Base-by-base conservation (phyloP, 2,888 invertebrate species). In the Zaprionus lineosus region DNA sequence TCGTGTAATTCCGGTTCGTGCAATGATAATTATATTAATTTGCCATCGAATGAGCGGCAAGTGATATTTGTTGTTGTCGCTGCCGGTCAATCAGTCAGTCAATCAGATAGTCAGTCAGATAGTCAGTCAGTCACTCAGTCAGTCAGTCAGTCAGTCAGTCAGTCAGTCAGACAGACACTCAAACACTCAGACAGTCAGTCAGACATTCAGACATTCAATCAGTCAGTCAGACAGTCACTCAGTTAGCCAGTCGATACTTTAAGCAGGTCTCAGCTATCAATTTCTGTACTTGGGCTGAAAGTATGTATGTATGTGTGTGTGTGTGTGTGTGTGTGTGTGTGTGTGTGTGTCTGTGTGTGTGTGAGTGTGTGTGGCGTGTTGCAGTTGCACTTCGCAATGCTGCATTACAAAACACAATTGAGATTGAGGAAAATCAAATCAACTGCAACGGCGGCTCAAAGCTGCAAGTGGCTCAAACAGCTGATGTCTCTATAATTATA, bases 21-120 rank as follows among this genome's bases (percentile, higher is more conserved):
- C 83, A 74, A 77, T 71, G 86, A 82, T 86, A 84, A 84, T 84
- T 86, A 86, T 79, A 84, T 84, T 79, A 84, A 84, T 84, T 84
- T 84, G 65, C 73, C 77, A 75, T 77, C 73, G 75, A 75, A 72
- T 84, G 78, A 63, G 83, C 83, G 67, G 55, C 78, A 78, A 69
- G 72, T 70, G 74, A 74, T 78, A 78, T 68, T n/a, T 47, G 73
- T 60, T 46, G 65, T 47, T 47, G 56, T 52, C 43, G 57, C 34
- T 41, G 52, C 15, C 31, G 43, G 16, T 26, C 50, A 44, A 18
- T 26, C 56, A 44, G 44, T 41, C 51, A 34, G 14, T 34, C 48
- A 39, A 19, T 43, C 40, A 39, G 28, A 8, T 21, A 9, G 9
- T 11, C 36, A 36, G 34, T 37, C 44, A 26, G 21, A 28, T 56